phyloP scores from a whole-genome alignment of 2,113 vertebrate species.

The Toxostoma redivivum region DNA sequence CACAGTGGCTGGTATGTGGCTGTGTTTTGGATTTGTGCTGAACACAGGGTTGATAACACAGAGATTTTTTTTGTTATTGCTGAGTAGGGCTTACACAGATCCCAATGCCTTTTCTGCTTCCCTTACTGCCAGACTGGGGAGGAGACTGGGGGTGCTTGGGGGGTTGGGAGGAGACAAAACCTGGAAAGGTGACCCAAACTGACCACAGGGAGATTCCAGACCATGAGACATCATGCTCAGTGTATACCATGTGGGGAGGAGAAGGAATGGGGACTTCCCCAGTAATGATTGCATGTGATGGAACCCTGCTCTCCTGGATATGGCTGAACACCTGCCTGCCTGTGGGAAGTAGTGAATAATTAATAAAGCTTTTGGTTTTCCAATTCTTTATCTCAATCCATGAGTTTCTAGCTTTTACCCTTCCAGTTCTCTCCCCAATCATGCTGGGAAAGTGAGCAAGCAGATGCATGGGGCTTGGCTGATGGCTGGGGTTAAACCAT shows the following conservation, averaged over 20 bases:
- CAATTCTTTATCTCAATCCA: background rate
- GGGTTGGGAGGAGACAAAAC: background rate
- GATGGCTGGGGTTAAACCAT: background rate
- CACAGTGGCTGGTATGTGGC: background rate
- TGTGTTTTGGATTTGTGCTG: background rate
- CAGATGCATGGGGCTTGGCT: background rate
- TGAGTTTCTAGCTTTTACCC: background rate
- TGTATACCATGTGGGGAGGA: fast-evolving
- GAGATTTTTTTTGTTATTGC: background rate
- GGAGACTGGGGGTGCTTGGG: background rate
- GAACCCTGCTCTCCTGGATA: background rate
- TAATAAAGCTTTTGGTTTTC: background rate
- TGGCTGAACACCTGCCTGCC: background rate
- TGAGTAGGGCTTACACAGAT: background rate
- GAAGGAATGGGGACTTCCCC: background rate
- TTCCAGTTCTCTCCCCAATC: background rate
- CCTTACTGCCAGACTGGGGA: fast-evolving
- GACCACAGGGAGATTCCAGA: background rate
- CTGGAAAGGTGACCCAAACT: background rate
- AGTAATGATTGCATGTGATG: background rate
- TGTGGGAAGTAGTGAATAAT: background rate
- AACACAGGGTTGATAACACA: background rate
- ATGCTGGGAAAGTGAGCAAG: background rate
- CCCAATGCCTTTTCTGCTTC: background rate
- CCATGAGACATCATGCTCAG: too few relatives aligned